phyloP scores from a whole-genome alignment of 2,113 vertebrate genomes.

The Naja naja region DNA sequence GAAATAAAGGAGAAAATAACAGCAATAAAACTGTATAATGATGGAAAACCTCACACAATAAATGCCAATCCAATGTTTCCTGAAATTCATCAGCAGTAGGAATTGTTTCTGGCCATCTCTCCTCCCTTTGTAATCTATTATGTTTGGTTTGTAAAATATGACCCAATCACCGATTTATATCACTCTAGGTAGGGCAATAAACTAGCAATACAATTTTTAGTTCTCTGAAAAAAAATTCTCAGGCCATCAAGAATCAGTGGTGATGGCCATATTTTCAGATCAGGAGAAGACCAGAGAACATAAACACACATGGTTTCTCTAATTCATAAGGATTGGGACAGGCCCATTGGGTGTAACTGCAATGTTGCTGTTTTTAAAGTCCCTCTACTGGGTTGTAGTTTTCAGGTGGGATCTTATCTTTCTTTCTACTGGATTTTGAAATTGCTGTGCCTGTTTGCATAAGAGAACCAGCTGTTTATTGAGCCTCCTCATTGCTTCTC shows the following conservation, averaged over 20 bases:
- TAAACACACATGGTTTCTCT: background rate
- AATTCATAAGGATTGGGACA: background rate
- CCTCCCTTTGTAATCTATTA: background rate
- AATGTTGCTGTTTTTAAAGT: background rate
- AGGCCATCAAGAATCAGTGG: background rate
- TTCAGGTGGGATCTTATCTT: background rate
- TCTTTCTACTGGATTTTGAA: background rate
- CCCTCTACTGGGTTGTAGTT: background rate
- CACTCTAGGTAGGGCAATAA: background rate
- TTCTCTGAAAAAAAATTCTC: background rate
- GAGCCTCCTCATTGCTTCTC: background rate
- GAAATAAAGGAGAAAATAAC: background rate
- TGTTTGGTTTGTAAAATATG: background rate
- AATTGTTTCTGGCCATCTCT: background rate
- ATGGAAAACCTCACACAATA: background rate
- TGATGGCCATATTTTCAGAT: background rate
- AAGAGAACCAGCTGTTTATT: background rate
- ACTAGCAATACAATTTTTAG: background rate
- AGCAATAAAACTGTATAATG: background rate
- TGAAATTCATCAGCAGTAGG: background rate
- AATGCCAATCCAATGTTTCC: background rate
- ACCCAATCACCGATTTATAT: background rate
- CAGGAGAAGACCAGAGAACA: background rate
- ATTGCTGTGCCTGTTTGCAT: background rate
- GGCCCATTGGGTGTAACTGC: background rate